These are phyloP conservation scores for Eupithecia pulchellata DNA, from an alignment of 2,888 invertebrate species.

Conservation along the genomic window DNA sequence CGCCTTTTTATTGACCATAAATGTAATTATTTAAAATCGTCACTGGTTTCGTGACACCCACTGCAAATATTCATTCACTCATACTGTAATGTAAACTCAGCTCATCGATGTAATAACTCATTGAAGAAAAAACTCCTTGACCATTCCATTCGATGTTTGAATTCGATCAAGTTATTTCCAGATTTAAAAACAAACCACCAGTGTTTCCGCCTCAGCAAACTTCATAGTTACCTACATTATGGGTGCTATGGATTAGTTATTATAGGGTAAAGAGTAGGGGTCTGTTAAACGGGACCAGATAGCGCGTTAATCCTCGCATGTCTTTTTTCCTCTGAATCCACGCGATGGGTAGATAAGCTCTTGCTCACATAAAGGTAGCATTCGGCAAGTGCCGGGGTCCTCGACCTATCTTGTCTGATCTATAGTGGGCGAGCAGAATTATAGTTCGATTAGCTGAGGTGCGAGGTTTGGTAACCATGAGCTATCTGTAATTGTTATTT, in stretches of 20 bases:
- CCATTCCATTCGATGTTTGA: not conserved
- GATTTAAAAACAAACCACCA: not conserved
- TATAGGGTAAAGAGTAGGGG: not conserved
- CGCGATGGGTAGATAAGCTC: slow-evolving; percentile 33
- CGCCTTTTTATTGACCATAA: too few species aligned
- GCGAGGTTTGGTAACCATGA: not conserved
- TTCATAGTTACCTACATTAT: not conserved
- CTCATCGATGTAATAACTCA: too few species aligned
- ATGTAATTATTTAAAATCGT: too few species aligned
- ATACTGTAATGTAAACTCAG: too few species aligned
- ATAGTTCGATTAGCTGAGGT: not conserved
- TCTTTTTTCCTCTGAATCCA: slow-evolving; percentile 51
- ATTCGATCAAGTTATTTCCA: not conserved
- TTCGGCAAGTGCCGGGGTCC: not conserved
- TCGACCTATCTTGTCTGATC: not conserved
- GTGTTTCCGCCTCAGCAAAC: not conserved
- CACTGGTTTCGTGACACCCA: too few species aligned
- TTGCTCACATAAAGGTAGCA: slow-evolving; percentile 36
- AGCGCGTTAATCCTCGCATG: slow-evolving; percentile 59
- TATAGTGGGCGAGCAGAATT: not conserved
- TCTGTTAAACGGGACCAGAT: slow-evolving; percentile 39
- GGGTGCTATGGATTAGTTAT: not conserved
- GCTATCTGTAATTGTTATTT: not conserved
- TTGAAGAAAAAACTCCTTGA: too few species aligned
- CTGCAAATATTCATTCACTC: too few species aligned